Percentiles rank a stretch among this genome's conserved stretches.
phyloP scores from a whole-genome alignment of 2,797 vertebrate species.

The Pangasius macronema region DNA sequence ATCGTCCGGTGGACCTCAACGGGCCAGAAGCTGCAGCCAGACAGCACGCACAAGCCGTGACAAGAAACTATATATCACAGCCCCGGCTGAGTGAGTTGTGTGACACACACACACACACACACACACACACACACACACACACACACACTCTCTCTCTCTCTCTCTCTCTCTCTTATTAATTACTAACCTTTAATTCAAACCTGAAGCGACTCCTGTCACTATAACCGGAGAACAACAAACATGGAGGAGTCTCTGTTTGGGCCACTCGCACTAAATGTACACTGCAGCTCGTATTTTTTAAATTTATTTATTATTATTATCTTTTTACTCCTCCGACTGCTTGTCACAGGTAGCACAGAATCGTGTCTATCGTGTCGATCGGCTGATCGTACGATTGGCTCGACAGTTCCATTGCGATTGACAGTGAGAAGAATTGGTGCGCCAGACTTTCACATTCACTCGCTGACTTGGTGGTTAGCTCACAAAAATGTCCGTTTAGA shows the following conservation, averaged over 20 bases:
- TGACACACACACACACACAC: too few relatives aligned
- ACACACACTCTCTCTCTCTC: too few relatives aligned
- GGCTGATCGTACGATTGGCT: too few relatives aligned
- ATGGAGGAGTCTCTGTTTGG: background rate
- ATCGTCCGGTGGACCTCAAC: constrained; percentile 73
- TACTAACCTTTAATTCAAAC: constrained; percentile 28
- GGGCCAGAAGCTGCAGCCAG: constrained; percentile 72
- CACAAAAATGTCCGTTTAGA: background rate
- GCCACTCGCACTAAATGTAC: too few relatives aligned
- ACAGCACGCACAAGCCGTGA: constrained; percentile 78
- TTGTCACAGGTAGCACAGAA: background rate
- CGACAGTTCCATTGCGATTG: too few relatives aligned
- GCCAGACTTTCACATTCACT: background rate
- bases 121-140: too few relatives aligned
- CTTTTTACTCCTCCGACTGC: background rate
- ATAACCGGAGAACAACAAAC: background rate
- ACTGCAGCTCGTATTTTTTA: background rate
- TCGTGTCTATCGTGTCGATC: too few relatives aligned
- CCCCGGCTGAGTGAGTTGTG: constrained; percentile 77
- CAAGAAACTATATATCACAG: constrained; percentile 82
- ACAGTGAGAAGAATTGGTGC: too few relatives aligned
- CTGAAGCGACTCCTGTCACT: background rate
- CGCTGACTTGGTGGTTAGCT: background rate
- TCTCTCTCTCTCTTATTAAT: too few relatives aligned
- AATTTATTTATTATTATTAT: too few relatives aligned